Evolutionary conservation across 2,113 vertebrate species (phyloP).

Genomic region (Felis chaus): DNA sequence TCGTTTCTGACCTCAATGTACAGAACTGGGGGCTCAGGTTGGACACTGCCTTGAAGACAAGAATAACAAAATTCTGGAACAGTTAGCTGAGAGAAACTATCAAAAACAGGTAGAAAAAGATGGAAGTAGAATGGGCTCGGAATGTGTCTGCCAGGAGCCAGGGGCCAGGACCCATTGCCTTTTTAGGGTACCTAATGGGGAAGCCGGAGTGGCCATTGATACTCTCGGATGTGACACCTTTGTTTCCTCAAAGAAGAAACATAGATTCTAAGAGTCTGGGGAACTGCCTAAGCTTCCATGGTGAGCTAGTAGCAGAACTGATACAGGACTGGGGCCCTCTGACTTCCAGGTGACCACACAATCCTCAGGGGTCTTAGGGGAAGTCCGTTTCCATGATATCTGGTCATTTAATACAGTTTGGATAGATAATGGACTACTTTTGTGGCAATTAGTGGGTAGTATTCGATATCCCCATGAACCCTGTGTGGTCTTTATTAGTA

Average conservation of each 20-base stretch:
- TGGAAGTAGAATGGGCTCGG: not conserved
- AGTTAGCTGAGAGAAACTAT: not conserved
- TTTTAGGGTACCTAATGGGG: not conserved
- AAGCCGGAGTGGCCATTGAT: not conserved
- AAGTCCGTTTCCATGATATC: not conserved
- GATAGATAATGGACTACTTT: not conserved
- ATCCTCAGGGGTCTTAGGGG: not conserved
- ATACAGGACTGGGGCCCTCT: not conserved
- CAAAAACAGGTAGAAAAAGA: not conserved
- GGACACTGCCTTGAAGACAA: not conserved
- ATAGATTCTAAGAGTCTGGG: not conserved
- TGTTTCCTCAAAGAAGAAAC: not conserved
- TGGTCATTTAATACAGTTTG: not conserved
- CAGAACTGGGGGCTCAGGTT: not conserved
- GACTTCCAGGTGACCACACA: not conserved
- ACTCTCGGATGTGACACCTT: not conserved
- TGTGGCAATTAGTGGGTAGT: not conserved
- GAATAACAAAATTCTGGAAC: not conserved
- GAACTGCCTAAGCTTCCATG: not conserved
- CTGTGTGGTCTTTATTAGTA: not conserved
- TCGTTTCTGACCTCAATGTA: not conserved
- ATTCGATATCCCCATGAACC: not conserved
- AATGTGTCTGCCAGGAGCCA: not conserved
- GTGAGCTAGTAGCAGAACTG: not conserved
- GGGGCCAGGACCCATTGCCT: not conserved